phyloP scores from a whole-genome alignment of 2,797 vertebrate species.

The Chromis chromis region DNA sequence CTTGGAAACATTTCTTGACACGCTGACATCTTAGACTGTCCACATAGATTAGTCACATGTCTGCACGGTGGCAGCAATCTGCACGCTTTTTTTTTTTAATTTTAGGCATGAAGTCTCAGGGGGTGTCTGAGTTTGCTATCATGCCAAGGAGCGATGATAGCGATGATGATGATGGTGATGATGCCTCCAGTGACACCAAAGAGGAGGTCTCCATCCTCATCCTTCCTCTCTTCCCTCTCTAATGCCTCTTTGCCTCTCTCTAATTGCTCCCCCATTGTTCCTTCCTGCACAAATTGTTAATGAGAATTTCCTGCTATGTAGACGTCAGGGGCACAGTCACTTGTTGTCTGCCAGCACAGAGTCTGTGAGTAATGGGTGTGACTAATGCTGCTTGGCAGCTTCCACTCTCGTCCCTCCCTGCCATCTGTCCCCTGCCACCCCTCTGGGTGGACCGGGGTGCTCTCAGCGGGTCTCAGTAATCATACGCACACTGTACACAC shows the following conservation, averaged over 20 bases:
- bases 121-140: constrained; percentile 27
- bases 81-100: constrained; percentile 18
- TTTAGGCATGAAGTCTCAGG: constrained; percentile 19
- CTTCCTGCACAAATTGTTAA: constrained; percentile 80
- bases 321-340: constrained; percentile 78
- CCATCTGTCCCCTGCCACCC: constrained; percentile 86
- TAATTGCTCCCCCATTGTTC: constrained; percentile 76
- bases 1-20: constrained; percentile 15
- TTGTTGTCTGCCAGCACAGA: constrained; percentile 81
- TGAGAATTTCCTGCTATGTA: constrained; percentile 80
- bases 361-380: constrained; percentile 86
- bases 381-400: constrained; percentile 86
- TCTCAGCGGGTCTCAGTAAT: constrained; percentile 82
- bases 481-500: constrained; percentile 54
- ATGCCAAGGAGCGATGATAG: constrained; percentile 29
- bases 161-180: constrained; percentile 29
- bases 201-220: constrained; percentile 49
- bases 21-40: not conserved
- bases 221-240: constrained; percentile 34
- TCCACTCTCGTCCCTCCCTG: constrained; percentile 78
- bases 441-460: constrained; percentile 79
- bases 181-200: constrained; percentile 43
- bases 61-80: not conserved
- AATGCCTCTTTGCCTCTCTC: constrained; percentile 60
- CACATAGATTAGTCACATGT: constrained; percentile 1